Percentiles rank a stretch among this genome's conserved stretches.
phyloP scores from a whole-genome alignment of 1,140 invertebrate genomes.

The Hydropsyche tenuis region DNA sequence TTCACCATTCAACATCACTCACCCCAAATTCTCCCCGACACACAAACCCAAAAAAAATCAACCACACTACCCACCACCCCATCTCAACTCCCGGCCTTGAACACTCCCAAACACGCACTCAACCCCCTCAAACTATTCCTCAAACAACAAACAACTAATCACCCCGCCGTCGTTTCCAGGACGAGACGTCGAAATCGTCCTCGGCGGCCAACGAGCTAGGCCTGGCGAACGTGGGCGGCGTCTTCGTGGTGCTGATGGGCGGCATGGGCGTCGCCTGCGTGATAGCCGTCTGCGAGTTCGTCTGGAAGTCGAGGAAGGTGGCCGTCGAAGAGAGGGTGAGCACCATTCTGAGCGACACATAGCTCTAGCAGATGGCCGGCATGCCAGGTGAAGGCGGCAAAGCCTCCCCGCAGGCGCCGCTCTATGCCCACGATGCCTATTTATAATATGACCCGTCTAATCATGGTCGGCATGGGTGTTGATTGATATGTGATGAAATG shows the following conservation, averaged over 20 bases:
- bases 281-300: conserved; percentile 89
- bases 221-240: conserved; percentile 91
- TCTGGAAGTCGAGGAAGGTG: conserved; percentile 92
- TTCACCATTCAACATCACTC: no score
- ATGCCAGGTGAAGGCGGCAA: background rate
- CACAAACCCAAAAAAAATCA: no score
- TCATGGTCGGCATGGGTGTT: no score
- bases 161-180: no score
- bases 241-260: conserved; percentile 93
- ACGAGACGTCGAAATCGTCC: conserved; percentile 83
- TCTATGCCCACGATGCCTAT: conserved; percentile 4
- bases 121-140: no score
- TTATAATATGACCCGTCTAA: background rate
- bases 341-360: conserved; percentile 51
- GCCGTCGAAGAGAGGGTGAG: conserved; percentile 87
- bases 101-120: no score
- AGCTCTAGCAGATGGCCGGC: conserved; percentile 39
- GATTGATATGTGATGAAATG: no score
- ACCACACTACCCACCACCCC: no score
- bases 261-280: conserved; percentile 89
- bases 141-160: no score
- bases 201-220: conserved; percentile 85
- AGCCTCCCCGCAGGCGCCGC: background rate
- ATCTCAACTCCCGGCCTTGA: no score
- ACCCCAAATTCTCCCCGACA: no score